Percentiles rank a stretch among this genome's conserved stretches.
Conservation (phyloP, 2,888 invertebrate species). For the Odiellus spinosus region DNA sequence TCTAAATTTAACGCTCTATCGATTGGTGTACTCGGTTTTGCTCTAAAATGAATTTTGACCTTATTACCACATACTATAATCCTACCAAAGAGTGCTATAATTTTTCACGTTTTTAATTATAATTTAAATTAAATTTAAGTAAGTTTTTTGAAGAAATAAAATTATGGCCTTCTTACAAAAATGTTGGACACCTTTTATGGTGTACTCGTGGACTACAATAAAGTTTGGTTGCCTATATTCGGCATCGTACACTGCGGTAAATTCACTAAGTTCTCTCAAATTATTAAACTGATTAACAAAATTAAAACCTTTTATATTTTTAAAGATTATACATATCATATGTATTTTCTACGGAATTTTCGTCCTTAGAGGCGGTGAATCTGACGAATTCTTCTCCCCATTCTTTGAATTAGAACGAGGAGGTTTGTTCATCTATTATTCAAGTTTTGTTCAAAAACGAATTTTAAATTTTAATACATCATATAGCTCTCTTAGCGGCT, state of each 20-base stretch:
- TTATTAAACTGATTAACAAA: background rate
- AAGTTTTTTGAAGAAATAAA: too few relatives aligned
- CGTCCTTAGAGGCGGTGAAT: slow-evolving; percentile 72
- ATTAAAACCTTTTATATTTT: too few relatives aligned
- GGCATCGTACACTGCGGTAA: slow-evolving; percentile 54
- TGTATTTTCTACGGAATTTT: slow-evolving; percentile 56
- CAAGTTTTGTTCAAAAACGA: background rate
- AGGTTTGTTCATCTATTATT: slow-evolving; percentile 3
- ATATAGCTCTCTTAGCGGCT: slow-evolving; percentile 9
- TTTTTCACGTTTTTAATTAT: too few relatives aligned
- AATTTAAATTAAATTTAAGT: too few relatives aligned
- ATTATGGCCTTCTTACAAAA: slow-evolving; percentile 12
- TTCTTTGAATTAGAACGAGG: slow-evolving; percentile 46
- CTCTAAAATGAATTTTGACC: too few relatives aligned
- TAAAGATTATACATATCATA: slow-evolving; percentile 52
- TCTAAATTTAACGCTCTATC: too few relatives aligned
- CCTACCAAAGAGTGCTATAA: too few relatives aligned
- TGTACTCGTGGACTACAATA: slow-evolving; percentile 15
- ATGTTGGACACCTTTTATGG: slow-evolving; percentile 17
- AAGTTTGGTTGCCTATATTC: slow-evolving; percentile 31
- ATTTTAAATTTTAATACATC: too few relatives aligned
- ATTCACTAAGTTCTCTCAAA: too few relatives aligned
- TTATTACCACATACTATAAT: too few relatives aligned
- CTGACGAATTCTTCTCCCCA: slow-evolving; percentile 71
- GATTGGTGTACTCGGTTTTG: too few relatives aligned